These are phyloP conservation scores for Agrotis segetum DNA, from an alignment of 2,888 invertebrate species.

Conservation along the genomic window DNA sequence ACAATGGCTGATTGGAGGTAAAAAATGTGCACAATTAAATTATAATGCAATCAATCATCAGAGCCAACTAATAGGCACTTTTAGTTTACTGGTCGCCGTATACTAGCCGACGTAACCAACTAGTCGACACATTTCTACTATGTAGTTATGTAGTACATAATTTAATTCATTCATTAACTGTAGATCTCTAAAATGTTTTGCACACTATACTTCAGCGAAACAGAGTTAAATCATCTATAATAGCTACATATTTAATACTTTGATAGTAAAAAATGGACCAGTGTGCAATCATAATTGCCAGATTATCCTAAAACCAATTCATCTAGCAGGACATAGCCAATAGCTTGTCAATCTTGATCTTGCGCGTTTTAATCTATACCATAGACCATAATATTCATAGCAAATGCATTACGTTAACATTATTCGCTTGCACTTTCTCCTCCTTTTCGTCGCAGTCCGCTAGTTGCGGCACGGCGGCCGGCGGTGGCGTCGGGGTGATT, in stretches of 20 bases:
- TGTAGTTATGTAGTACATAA: no score
- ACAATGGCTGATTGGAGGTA: no score
- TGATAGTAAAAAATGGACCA: neutral
- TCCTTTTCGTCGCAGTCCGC: slow-evolving; percentile 89
- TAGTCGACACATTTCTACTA: no score
- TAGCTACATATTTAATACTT: no score
- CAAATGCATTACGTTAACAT: slow-evolving; percentile 79
- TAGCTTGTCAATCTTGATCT: neutral
- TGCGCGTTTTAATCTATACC: slow-evolving; percentile 1
- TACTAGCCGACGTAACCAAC: no score
- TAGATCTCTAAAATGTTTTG: neutral
- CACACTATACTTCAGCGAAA: neutral
- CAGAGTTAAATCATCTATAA: neutral
- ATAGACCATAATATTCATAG: slow-evolving; percentile 12
- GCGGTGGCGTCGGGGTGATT: slow-evolving; percentile 94
- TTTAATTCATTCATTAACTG: no score
- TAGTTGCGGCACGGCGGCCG: slow-evolving; percentile 86
- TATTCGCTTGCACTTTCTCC: slow-evolving; percentile 83
- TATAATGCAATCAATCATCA: no score
- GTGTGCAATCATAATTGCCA: neutral
- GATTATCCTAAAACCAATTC: neutral
- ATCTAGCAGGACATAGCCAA: neutral
- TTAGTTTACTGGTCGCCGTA: no score
- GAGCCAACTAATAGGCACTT: no score
- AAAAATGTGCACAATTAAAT: no score